Evolutionary conservation across 2,113 vertebrate species (phyloP).

Genomic region (Regulus satrapa): DNA sequence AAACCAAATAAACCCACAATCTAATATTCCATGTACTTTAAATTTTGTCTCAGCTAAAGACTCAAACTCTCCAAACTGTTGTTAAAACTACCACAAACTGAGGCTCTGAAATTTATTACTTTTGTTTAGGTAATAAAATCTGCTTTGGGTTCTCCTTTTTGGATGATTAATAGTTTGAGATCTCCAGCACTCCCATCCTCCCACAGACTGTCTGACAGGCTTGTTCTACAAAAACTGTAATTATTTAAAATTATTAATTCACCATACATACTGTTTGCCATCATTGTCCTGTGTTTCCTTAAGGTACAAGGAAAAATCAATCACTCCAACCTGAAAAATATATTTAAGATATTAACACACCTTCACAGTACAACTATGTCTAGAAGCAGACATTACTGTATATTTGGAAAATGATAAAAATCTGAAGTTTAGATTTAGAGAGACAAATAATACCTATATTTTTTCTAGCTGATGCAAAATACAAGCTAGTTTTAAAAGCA

Average conservation of each 20-base stretch:
- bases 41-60: not conserved
- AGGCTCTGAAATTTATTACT: not conserved
- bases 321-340: conserved; percentile 87
- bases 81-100: not conserved
- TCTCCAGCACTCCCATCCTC: not conserved
- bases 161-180: not conserved
- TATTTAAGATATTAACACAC: not conserved
- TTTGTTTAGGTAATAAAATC: not conserved
- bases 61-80: not conserved
- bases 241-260: not conserved
- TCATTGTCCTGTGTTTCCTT: conserved; percentile 84
- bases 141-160: not conserved
- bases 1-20: not conserved
- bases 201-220: not conserved
- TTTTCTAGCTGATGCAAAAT: not conserved
- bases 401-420: not conserved
- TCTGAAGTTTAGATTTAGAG: not conserved
- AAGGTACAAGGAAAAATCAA: conserved; percentile 96
- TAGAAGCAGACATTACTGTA: not conserved
- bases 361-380: not conserved
- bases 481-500: not conserved
- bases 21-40: not conserved
- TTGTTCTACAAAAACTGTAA: not conserved
- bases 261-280: conserved; percentile 85
- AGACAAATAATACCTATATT: not conserved